Evolutionary conservation across 2,113 vertebrate species (phyloP).

Genomic region (Chrysochloris asiatica): DNA sequence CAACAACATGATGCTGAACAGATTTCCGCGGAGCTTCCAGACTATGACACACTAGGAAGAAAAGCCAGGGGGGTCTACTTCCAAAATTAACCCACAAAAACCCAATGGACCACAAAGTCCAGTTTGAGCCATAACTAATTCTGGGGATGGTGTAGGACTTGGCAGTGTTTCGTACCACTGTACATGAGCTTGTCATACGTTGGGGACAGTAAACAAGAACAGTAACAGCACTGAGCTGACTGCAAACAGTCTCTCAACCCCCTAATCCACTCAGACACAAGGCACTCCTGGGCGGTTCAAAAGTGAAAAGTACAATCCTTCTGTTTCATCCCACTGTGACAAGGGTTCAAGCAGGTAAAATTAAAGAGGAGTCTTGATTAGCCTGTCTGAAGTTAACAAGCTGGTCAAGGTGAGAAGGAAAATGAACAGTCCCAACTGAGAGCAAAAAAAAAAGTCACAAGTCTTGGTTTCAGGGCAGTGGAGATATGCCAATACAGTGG

Average conservation of each 20-base stretch:
- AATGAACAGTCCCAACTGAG: conserved; percentile 27
- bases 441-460: conserved; percentile 33
- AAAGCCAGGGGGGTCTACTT: neutral
- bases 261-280: conserved; percentile 54
- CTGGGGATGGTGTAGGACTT: no score
- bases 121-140: neutral
- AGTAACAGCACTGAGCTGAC: conserved; percentile 15
- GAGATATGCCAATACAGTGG: conserved; percentile 52
- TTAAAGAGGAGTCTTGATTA: neutral
- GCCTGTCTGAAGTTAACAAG: conserved; percentile 20
- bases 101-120: neutral
- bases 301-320: conserved; percentile 26
- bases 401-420: conserved; percentile 53
- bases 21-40: neutral
- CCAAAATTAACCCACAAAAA: neutral
- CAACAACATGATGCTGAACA: neutral
- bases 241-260: conserved; percentile 54
- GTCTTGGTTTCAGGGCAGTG: conserved; percentile 12
- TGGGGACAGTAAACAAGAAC: neutral
- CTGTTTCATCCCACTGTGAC: conserved; percentile 9
- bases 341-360: neutral
- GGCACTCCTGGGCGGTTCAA: conserved; percentile 34
- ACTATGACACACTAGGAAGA: neutral
- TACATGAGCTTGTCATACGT: neutral
- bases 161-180: neutral